Conservation (phyloP, 1,140 invertebrate genomes). For the Protaetia brevitarsis region DNA sequence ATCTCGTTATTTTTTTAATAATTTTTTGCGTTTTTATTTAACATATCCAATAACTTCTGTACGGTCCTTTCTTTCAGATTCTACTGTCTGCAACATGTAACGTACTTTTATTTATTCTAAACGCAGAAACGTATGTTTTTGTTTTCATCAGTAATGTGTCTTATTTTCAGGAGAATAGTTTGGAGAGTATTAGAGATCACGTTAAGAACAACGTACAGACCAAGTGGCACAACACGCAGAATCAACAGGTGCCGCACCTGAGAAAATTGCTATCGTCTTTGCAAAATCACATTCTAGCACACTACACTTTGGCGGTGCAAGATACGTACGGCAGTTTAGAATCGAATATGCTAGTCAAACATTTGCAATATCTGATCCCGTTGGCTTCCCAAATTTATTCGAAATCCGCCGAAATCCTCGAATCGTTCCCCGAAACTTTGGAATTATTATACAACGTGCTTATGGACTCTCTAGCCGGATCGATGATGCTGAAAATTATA, state of each 20-base stretch:
- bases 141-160: no score
- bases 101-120: no score
- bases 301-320: conserved; percentile 38
- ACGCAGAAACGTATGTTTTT: no score
- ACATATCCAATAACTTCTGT: no score
- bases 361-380: conserved; percentile 53
- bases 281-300: conserved; percentile 61
- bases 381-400: conserved; percentile 52
- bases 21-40: no score
- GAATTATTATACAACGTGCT: conserved; percentile 53
- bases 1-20: no score
- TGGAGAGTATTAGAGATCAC: conserved; percentile 39
- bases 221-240: conserved; percentile 41
- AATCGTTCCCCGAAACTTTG: conserved; percentile 43
- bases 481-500: conserved; percentile 58
- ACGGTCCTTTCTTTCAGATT: no score
- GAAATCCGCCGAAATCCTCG: conserved; percentile 45
- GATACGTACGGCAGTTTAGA: conserved; percentile 17
- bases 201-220: conserved; percentile 35
- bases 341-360: conserved; percentile 51
- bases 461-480: conserved; percentile 54
- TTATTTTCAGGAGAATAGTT: conserved; percentile 39
- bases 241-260: conserved; percentile 49
- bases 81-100: no score
- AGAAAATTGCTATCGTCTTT: conserved; percentile 57